Conservation (phyloP, 2,888 invertebrate species). For the Caenorhabditis sp. region DNA sequence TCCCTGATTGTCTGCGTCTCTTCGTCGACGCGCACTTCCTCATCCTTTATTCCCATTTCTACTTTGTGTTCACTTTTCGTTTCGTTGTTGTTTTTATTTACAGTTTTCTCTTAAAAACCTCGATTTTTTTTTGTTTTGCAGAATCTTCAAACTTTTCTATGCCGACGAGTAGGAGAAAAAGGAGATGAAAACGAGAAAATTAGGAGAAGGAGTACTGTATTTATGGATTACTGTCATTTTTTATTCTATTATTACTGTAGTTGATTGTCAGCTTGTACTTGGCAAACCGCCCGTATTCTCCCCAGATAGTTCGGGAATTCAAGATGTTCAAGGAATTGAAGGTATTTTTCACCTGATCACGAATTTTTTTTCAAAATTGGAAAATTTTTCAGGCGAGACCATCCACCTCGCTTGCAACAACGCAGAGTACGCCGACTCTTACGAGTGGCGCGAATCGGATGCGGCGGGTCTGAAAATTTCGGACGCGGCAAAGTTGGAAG, state of each 20-base stretch:
- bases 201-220: no score
- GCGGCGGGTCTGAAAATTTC: conserved; percentile 21
- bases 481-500: conserved; percentile 13
- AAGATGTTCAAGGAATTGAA: not conserved
- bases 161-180: not conserved
- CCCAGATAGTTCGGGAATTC: conserved; percentile 1
- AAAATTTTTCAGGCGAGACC: conserved; percentile 15
- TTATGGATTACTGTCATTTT: not conserved
- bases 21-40: not conserved
- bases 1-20: not conserved
- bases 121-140: no score
- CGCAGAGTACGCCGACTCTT: conserved; percentile 26
- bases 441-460: conserved; percentile 33
- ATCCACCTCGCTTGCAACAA: conserved; percentile 31
- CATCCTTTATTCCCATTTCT: not conserved
- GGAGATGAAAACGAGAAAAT: not conserved
- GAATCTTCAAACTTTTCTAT: no score
- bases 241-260: not conserved
- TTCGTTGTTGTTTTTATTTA: no score
- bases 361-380: not conserved
- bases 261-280: conserved; percentile 31
- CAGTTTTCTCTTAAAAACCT: no score
- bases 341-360: not conserved
- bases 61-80: no score
- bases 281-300: conserved; percentile 40